Conservation (phyloP, 1,140 invertebrate species). For the Pogonognathellus flavescens region DNA sequence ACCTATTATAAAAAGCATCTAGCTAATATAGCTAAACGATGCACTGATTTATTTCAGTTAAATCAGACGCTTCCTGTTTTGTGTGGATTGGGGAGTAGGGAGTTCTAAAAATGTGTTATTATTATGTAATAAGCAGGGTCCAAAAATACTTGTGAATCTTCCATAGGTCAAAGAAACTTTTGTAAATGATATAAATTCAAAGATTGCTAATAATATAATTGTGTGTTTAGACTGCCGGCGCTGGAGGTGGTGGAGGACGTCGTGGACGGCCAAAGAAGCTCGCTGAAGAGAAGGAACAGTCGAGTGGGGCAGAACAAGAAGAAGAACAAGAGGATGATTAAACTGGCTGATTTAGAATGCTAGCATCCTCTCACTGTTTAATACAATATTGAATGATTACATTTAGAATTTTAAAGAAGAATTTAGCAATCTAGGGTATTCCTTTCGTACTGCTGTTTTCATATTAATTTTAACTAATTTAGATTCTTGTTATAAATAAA, state of each 20-base stretch:
- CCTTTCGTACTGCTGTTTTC: not conserved
- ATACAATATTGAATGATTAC: constrained; percentile 22
- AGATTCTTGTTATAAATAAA: no score
- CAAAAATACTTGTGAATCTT: no score
- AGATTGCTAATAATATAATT: not conserved
- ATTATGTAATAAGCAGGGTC: no score
- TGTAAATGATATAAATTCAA: not conserved
- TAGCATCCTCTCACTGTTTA: constrained; percentile 8
- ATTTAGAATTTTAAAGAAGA: not conserved
- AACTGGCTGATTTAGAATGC: not conserved
- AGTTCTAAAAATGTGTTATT: no score
- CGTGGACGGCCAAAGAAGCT: constrained; percentile 59
- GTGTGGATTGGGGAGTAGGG: no score
- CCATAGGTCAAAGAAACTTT: no score
- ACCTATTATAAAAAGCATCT: no score
- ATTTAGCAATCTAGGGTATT: not conserved
- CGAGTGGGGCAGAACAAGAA: constrained; percentile 58
- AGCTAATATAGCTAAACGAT: no score
- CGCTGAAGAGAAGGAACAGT: constrained; percentile 60
- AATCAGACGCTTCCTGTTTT: no score
- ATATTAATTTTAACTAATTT: no score
- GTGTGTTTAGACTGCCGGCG: not conserved
- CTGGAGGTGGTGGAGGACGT: constrained; percentile 48
- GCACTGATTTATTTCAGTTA: no score
- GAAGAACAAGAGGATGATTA: constrained; percentile 52